Conservation (phyloP, 92 coral and sea anemone genomes). For the Umimayanthus chanpuru region DNA sequence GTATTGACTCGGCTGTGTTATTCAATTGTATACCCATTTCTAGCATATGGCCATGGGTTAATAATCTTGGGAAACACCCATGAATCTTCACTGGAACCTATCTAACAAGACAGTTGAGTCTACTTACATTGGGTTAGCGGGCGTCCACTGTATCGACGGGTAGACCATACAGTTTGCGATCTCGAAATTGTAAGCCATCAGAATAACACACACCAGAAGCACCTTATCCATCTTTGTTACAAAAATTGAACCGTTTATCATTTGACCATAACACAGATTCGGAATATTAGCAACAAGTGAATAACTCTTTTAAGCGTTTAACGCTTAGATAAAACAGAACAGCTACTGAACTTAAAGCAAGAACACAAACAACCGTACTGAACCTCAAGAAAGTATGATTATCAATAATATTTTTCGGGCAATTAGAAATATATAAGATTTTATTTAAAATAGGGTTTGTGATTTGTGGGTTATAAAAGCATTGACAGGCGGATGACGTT, state of each 20-base stretch:
- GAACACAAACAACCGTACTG: not conserved
- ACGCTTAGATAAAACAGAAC: not conserved
- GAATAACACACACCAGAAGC: not conserved
- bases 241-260: not conserved
- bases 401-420: not conserved
- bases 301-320: too few relatives aligned
- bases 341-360: not conserved
- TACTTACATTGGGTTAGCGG: constrained; percentile 21
- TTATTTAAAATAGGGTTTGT: not conserved
- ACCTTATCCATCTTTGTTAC: constrained; percentile 6
- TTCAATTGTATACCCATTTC: too few relatives aligned
- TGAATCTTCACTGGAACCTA: too few relatives aligned
- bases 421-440: too few relatives aligned
- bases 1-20: too few relatives aligned
- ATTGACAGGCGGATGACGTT: not conserved
- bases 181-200: not conserved
- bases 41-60: too few relatives aligned
- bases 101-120: not conserved
- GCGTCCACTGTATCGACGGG: constrained; percentile 5
- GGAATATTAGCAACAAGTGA: too few relatives aligned
- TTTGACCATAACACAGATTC: not conserved
- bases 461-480: not conserved
- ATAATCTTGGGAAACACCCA: too few relatives aligned
- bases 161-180: constrained; percentile 5
- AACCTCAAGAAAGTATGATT: not conserved